Conservation (phyloP, 2,888 invertebrate species). For the Lasioglossum villosulum region DNA sequence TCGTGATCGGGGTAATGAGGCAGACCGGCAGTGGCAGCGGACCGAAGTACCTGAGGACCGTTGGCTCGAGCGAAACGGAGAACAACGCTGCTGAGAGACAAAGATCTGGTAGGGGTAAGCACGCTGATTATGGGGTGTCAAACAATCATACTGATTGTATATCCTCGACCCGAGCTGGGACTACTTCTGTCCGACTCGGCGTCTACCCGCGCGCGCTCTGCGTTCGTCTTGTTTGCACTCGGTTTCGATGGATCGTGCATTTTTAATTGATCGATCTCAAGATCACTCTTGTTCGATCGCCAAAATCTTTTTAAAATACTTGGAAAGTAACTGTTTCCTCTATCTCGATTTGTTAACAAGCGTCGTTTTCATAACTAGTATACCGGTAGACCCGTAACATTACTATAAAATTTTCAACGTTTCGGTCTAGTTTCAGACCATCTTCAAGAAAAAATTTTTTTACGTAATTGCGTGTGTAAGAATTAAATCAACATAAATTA, state of each 20-base stretch:
- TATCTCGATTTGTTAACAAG: no score
- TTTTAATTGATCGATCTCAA: not conserved
- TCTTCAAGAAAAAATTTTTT: no score
- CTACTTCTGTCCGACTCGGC: slow-evolving; percentile 73
- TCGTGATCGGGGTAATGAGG: slow-evolving; percentile 84
- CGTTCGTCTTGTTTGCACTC: slow-evolving; percentile 59
- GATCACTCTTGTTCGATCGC: no score
- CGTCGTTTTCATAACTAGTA: no score
- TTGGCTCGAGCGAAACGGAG: slow-evolving; percentile 47
- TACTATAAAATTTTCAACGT: no score
- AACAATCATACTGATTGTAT: slow-evolving; percentile 85
- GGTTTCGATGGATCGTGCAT: not conserved
- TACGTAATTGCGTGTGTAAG: no score
- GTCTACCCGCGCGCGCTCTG: slow-evolving; percentile 62
- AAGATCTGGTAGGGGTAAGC: slow-evolving; percentile 77
- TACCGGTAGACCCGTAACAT: no score
- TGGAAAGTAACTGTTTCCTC: not conserved
- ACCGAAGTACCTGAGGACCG: slow-evolving; percentile 60
- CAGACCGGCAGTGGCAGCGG: slow-evolving; percentile 76
- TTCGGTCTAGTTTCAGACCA: no score
- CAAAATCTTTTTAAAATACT: not conserved
- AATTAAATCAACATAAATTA: no score
- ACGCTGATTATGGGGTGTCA: slow-evolving; percentile 85
- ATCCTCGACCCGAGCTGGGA: slow-evolving; percentile 75
- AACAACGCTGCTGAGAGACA: slow-evolving; percentile 53